A percentile compares a stretch with the other conserved stretches of the same genome.
phyloP scores from a whole-genome alignment of 2,113 vertebrate species.

The Ploceus nigricollis region DNA sequence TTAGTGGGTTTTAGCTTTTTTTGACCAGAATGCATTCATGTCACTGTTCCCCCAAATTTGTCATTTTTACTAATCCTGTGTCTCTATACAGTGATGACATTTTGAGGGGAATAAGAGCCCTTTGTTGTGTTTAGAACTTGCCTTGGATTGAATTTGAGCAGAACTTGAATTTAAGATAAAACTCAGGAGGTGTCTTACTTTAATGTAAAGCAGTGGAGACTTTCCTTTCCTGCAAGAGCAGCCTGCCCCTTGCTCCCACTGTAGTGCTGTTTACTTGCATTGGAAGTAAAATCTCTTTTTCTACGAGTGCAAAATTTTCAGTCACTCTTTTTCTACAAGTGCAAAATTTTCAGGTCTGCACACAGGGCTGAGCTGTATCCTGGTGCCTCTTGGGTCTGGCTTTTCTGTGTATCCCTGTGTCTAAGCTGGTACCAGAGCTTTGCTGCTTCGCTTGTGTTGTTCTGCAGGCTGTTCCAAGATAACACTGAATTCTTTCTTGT shows the following conservation, averaged over 20 bases:
- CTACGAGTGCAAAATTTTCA: not conserved
- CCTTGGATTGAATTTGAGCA: not conserved
- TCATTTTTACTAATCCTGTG: not conserved
- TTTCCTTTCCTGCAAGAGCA: not conserved
- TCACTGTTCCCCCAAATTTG: not conserved
- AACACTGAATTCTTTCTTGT: constrained; percentile 6
- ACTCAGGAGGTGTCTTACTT: not conserved
- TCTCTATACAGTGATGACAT: not conserved
- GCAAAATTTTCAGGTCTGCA: not conserved
- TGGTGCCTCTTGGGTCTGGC: not conserved
- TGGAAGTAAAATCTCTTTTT: not conserved
- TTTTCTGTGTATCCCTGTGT: not conserved
- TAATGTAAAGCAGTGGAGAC: not conserved
- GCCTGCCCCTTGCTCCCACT: not conserved
- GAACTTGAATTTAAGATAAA: not conserved
- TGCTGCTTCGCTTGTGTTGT: not conserved
- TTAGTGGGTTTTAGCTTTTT: not conserved
- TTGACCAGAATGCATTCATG: not conserved
- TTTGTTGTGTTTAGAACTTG: not conserved
- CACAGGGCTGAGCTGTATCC: fast-evolving
- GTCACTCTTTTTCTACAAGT: not conserved
- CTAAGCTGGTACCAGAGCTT: not conserved
- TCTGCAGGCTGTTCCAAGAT: not conserved
- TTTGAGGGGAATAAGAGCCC: not conserved
- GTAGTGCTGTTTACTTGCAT: not conserved